Conservation (phyloP, 2,113 vertebrate species). For the Odocoileus hemionus region DNA sequence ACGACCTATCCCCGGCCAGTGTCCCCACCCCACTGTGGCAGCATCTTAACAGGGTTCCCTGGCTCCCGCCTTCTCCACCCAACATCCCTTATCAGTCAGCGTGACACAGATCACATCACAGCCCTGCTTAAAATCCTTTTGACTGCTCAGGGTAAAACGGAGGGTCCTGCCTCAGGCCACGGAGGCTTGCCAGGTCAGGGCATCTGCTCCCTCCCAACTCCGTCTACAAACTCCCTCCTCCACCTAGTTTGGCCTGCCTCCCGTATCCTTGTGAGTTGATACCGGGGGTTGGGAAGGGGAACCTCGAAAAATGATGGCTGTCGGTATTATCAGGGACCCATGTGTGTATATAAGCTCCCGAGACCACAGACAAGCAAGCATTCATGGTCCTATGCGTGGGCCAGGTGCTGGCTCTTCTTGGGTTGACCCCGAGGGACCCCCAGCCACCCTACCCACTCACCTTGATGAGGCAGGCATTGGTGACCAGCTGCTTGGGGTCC, state of each 20-base stretch:
- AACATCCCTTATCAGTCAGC: fast-evolving
- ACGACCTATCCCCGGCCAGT: background rate
- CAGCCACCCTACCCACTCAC: conserved; percentile 64
- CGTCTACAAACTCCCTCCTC: background rate
- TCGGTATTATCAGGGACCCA: fast-evolving
- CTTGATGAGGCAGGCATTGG: conserved; percentile 93
- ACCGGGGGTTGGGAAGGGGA: too few relatives aligned
- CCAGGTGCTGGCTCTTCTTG: background rate
- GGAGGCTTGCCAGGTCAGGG: fast-evolving
- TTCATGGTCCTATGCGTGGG: fast-evolving
- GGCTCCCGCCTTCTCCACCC: background rate
- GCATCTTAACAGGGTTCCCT: background rate
- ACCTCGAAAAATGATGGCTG: background rate
- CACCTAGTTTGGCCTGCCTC: background rate
- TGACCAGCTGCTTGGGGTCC: conserved; percentile 94
- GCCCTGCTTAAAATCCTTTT: too few relatives aligned
- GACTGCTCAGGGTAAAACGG: background rate
- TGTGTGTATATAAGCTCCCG: fast-evolving
- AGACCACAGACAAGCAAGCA: background rate
- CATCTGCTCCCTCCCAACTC: fast-evolving
- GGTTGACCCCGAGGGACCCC: background rate
- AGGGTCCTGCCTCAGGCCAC: background rate
- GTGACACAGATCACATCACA: fast-evolving
- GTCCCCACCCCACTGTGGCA: fast-evolving
- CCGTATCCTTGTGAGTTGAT: background rate